These are phyloP conservation scores for Caloenas nicobarica DNA, from an alignment of 2,113 vertebrate genomes.

Conservation along the genomic window DNA sequence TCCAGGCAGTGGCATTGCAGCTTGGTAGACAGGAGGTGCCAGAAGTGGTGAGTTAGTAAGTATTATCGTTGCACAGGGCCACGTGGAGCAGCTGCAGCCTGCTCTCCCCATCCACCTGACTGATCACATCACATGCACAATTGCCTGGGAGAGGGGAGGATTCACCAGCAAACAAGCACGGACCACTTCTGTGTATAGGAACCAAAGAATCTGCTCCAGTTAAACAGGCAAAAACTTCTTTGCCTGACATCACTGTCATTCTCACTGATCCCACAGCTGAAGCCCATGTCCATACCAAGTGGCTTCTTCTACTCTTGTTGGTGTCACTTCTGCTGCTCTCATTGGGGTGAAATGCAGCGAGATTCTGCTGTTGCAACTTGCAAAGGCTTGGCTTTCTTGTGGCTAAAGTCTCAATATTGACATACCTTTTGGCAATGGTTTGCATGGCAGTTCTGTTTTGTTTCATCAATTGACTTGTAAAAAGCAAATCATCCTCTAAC, in stretches of 20 bases:
- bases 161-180: not conserved
- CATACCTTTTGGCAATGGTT: not conserved
- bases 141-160: not conserved
- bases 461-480: not conserved
- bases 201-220: not conserved
- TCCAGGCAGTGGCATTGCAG: not conserved
- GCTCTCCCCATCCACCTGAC: rapidly evolving
- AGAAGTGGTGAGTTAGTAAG: not conserved
- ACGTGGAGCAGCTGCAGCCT: not conserved
- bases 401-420: not conserved
- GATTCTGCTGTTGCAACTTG: not conserved
- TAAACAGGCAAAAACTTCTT: not conserved
- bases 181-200: not conserved
- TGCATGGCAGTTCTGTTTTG: not conserved
- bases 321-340: not conserved
- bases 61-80: not conserved
- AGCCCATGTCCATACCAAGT: not conserved
- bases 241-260: not conserved
- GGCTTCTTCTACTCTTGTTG: not conserved
- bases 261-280: not conserved
- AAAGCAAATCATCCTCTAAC: not conserved
- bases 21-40: not conserved
- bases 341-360: rapidly evolving
- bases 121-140: too few relatives aligned
- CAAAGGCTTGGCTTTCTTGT: not conserved